Base-by-base conservation (phyloP, 92 coral and sea anemone genomes). In the Siderastrea siderea region DNA sequence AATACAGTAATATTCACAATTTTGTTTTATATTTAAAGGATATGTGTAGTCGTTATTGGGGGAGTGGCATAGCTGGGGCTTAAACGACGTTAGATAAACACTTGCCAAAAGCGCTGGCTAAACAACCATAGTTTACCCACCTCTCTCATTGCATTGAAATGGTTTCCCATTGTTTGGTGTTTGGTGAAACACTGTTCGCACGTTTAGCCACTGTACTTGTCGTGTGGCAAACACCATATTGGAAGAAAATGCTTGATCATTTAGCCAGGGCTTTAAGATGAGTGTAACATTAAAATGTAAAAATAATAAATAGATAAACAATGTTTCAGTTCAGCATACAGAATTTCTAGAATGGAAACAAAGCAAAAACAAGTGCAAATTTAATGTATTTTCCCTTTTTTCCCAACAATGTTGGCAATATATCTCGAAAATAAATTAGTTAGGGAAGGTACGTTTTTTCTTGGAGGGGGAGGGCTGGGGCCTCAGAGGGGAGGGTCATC, bases 301-400 rank as follows among this genome's bases (percentile, higher is more conserved):
- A 70, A 70, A 70, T 70, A 70, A 70, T 26, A 49, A 6, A 70
- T 70, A 70, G 75, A 70, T 49, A 45, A 70, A 38, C 50, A 70
- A 70, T 70, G 75, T 71, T 46, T 71, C 76, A 71, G 76, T 46
- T 71, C 76, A 71, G 71, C 71, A 66, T 66, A 66, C 7, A 66
- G 71, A n/a, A n/a, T 66, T 66, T 66, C 71, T 45, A 16, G 13
- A 71, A 71, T 71, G 55, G 76, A 46, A 71, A 71, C 76, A 71
- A 71, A 71, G 76, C 76, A 71, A 54, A 71, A 71, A 71, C 76
- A 5, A 5, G 76, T 71, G 76, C 76, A 71, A 71, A 71, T 71
- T 71, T 71, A 71, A 71, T 71, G 57, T 71, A 47, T 71, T 71
- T 71, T 71, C 55, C 76, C 76, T 11, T 71, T 71, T 71, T 71